Percentiles rank a stretch among this genome's conserved stretches.
These are phyloP conservation scores for Phenganax subtilis DNA, from an alignment of 92 coral and sea anemone genomes.

Conservation along the genomic window DNA sequence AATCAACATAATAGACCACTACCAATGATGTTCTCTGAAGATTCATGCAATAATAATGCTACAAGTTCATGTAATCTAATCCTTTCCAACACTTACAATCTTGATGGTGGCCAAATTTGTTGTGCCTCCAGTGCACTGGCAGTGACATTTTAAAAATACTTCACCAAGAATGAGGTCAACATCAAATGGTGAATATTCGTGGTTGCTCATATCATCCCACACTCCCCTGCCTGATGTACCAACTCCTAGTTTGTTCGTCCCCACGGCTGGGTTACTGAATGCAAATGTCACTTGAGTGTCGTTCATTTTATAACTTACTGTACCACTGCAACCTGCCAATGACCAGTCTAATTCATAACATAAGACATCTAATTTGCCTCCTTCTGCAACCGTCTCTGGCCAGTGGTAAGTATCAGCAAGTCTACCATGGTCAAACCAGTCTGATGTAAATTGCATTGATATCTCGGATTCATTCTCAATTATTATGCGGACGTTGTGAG, in stretches of 20 bases:
- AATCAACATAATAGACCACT: too few species aligned
- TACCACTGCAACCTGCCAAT: conserved; percentile 51
- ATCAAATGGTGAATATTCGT: conserved; percentile 34
- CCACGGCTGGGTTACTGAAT: conserved; percentile 49
- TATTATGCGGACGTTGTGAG: conserved; percentile 34
- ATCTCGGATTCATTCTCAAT: conserved; percentile 28
- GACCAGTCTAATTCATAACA: conserved; percentile 49
- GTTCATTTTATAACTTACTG: conserved; percentile 43
- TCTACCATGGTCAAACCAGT: conserved; percentile 55
- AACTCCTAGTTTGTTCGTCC: conserved; percentile 50
- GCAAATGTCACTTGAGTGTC: conserved; percentile 47
- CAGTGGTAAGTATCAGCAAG: conserved; percentile 41
- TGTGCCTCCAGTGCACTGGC: conserved; percentile 41
- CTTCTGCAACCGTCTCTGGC: conserved; percentile 36
- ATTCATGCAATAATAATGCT: too few species aligned
- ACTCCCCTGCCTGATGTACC: conserved; percentile 43
- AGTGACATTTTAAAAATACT: conserved; percentile 14
- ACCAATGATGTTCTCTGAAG: too few species aligned
- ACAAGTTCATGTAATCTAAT: too few species aligned
- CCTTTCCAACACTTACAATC: background rate
- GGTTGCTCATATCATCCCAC: conserved; percentile 43
- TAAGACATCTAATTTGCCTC: conserved; percentile 18
- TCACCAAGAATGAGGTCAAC: background rate
- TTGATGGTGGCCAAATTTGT: conserved; percentile 38
- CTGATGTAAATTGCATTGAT: conserved; percentile 26